phyloP scores from a whole-genome alignment of 2,797 vertebrate genomes.

The Ciconia nigra region DNA sequence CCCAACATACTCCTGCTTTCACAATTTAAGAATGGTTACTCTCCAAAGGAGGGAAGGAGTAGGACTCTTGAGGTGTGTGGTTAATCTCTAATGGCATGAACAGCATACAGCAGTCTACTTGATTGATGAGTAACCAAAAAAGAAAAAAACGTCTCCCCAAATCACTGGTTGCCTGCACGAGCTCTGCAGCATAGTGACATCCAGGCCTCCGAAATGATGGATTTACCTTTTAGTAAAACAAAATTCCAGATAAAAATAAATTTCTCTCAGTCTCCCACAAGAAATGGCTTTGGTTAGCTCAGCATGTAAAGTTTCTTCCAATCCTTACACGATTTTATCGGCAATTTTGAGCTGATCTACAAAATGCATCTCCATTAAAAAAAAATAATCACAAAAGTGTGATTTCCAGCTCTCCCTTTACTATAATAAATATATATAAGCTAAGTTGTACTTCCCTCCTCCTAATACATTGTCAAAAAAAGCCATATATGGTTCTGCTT shows the following conservation, averaged over 20 bases:
- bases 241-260: conserved; percentile 57
- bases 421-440: neutral
- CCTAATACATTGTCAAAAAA: neutral
- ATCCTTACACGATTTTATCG: neutral
- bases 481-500: neutral
- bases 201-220: conserved; percentile 48
- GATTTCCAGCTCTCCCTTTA: neutral
- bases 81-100: conserved; percentile 49
- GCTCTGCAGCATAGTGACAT: conserved; percentile 31
- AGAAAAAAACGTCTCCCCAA: conserved; percentile 20
- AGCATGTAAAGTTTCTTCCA: neutral
- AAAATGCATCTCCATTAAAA: neutral
- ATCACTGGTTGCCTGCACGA: neutral
- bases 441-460: neutral
- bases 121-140: conserved; percentile 57
- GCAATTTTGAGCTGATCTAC: neutral
- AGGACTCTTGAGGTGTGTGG: conserved; percentile 19
- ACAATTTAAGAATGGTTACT: conserved; percentile 1
- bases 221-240: conserved; percentile 58
- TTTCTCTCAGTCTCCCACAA: conserved; percentile 14
- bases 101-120: conserved; percentile 35
- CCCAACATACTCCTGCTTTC: neutral
- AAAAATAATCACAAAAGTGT: neutral
- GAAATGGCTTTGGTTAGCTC: conserved; percentile 33
- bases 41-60: neutral